Evolutionary conservation across 2,113 vertebrate genomes (phyloP).

Genomic region (Aegypius monachus): DNA sequence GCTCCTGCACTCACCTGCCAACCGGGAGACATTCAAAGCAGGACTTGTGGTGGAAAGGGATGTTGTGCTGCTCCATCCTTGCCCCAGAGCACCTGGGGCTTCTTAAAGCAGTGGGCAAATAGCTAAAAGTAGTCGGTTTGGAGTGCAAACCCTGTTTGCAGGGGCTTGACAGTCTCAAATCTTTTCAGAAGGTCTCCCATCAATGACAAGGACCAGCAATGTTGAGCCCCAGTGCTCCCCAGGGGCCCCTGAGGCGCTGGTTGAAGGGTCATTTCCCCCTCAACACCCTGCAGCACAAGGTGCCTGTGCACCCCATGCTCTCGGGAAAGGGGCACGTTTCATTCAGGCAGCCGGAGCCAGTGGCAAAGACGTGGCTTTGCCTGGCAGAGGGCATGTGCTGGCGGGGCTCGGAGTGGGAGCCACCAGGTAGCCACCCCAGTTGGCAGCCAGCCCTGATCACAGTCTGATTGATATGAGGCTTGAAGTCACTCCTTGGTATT

Average conservation of each 20-base stretch:
- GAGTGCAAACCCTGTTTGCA: neutral
- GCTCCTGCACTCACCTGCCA: neutral
- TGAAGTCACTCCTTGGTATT: neutral
- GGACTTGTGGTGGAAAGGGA: neutral
- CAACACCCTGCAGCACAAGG: neutral
- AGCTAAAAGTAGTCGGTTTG: neutral
- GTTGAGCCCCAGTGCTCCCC: neutral
- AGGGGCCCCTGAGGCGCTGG: fast-evolving
- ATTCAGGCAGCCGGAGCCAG: fast-evolving
- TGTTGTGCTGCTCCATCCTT: neutral
- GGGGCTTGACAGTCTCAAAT: neutral
- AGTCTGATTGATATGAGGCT: neutral
- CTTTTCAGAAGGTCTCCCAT: neutral
- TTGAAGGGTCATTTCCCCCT: neutral
- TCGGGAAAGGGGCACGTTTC: fast-evolving
- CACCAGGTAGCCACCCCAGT: neutral
- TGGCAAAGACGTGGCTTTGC: neutral
- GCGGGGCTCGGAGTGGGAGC: neutral
- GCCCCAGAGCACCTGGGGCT: neutral
- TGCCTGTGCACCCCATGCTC: neutral
- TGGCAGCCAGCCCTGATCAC: neutral
- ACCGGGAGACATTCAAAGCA: neutral
- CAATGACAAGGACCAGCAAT: neutral
- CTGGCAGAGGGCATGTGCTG: neutral
- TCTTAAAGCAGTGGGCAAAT: neutral